Evolutionary conservation across 1,140 invertebrate species (phyloP), one percentile per base, ranked within the genome.

Genomic region (Trichonephila inaurata): DNA sequence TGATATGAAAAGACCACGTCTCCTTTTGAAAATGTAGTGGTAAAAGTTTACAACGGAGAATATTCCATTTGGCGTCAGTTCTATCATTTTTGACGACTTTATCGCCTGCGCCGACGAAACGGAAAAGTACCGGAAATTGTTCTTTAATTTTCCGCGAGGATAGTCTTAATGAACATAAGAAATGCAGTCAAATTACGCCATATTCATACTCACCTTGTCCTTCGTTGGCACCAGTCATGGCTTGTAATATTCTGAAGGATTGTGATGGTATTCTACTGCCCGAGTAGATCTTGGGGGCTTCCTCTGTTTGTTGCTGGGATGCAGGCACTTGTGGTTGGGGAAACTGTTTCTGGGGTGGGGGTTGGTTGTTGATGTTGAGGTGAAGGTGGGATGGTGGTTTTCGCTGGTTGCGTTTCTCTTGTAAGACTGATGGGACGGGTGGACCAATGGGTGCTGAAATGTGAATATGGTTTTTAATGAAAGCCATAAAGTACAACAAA

Each of bases 201-300:
- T n/a, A 40, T 40, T 83, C 24, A 14, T 85, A n/a, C 19, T n/a
- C 14, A n/a, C 2, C n/a, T 33, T 18, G 28, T 33, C 72, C 21
- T 16, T 19, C 58, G 58, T 85, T 60, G 21, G 44, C 83, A 7
- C 83, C 83, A 81, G 97, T 98, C 97, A 98, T 98, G 58, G 97
- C 97, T 96, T 98, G 98, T 64, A 98, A 96, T 95, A 98, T 97
- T 95, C 97, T 97, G 95, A 98, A 98, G 28, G 98, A 98, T 95
- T 98, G 97, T 94, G 98, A 98, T 81, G 98, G 98, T 95, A 98
- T 98, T 94, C 97, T 97, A 95, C 97, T 97, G 92, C 98, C 98
- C 92, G 96, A 97, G 95, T 98, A 98, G 95, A 97, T 98, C 95
- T 97, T 97, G 62, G 97, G 97, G 95, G 97, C 97, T 91, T 96